Percentiles rank a stretch among this genome's conserved stretches.
phyloP scores from a whole-genome alignment of 1,140 invertebrate species.

The Anastrepha ludens region DNA sequence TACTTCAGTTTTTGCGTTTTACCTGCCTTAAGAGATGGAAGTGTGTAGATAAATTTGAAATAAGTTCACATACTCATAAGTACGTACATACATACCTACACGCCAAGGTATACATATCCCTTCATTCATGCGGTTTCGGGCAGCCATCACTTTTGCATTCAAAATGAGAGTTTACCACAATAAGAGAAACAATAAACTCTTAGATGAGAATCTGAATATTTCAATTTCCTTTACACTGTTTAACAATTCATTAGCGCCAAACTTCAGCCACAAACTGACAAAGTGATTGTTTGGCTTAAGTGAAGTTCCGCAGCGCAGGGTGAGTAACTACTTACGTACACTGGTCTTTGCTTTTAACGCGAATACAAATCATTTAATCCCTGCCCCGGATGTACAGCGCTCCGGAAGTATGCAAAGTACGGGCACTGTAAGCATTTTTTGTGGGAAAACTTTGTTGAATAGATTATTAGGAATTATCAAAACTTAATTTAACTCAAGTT shows the following conservation, averaged over 20 bases:
- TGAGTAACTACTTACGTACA: not conserved
- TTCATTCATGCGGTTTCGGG: not conserved
- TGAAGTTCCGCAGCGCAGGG: not conserved
- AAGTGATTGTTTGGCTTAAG: conserved; percentile 21
- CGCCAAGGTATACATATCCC: not conserved
- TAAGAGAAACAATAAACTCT: conserved; percentile 16
- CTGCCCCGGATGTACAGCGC: conserved; percentile 18
- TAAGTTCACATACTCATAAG: not conserved
- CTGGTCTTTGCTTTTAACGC: conserved; percentile 13
- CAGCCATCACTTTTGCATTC: not conserved
- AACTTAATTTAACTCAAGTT: conserved; percentile 72
- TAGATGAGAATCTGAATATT: conserved; percentile 4
- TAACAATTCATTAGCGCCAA: conserved; percentile 50
- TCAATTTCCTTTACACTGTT: conserved; percentile 46
- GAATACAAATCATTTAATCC: conserved; percentile 33
- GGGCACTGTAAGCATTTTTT: conserved; percentile 20
- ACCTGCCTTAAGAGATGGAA: not conserved
- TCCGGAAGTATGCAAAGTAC: conserved; percentile 12
- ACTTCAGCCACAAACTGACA: conserved; percentile 36
- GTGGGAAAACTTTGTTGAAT: conserved; percentile 68
- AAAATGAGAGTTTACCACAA: conserved; percentile 21
- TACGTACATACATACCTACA: too few species aligned
- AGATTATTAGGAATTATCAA: conserved; percentile 73
- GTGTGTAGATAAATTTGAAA: not conserved
- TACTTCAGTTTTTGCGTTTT: not conserved